Conservation (phyloP, 2,888 invertebrate genomes). For the Xestia rhomboidea region DNA sequence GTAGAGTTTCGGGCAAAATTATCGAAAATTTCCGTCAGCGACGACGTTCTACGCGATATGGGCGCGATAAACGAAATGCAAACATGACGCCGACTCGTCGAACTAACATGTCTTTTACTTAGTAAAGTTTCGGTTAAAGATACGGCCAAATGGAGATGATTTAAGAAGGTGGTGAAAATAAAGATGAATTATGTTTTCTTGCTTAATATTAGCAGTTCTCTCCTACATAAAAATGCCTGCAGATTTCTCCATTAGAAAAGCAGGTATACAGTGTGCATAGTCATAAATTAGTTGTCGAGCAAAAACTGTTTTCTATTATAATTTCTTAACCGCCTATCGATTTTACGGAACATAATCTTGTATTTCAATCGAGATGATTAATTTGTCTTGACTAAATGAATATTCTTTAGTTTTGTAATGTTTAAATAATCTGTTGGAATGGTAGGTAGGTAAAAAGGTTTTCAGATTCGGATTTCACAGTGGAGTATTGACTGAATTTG, state of each 20-base stretch:
- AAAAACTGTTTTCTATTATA: constrained; percentile 41
- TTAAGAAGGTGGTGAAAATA: constrained; percentile 15
- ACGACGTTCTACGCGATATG: constrained; percentile 71
- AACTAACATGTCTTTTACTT: constrained; percentile 56
- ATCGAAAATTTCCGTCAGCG: constrained; percentile 80
- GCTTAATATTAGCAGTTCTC: background rate
- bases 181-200: background rate
- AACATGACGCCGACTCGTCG: constrained; percentile 73
- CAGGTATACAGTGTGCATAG: constrained; percentile 11
- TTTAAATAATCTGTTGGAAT: constrained; percentile 33
- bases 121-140: constrained; percentile 45
- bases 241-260: constrained; percentile 23
- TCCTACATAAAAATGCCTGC: constrained; percentile 12
- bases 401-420: constrained; percentile 19
- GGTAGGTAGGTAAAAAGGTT: constrained; percentile 44
- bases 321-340: constrained; percentile 30
- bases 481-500: constrained; percentile 63
- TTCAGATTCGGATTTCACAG: constrained; percentile 48
- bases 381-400: constrained; percentile 22
- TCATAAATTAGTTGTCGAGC: constrained; percentile 37
- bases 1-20: constrained; percentile 73
- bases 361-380: constrained; percentile 41
- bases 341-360: constrained; percentile 41
- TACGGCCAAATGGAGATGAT: constrained; percentile 18
- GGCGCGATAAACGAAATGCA: constrained; percentile 81